phyloP scores from a whole-genome alignment of 2,888 invertebrate species.

The Mythimna impura region DNA sequence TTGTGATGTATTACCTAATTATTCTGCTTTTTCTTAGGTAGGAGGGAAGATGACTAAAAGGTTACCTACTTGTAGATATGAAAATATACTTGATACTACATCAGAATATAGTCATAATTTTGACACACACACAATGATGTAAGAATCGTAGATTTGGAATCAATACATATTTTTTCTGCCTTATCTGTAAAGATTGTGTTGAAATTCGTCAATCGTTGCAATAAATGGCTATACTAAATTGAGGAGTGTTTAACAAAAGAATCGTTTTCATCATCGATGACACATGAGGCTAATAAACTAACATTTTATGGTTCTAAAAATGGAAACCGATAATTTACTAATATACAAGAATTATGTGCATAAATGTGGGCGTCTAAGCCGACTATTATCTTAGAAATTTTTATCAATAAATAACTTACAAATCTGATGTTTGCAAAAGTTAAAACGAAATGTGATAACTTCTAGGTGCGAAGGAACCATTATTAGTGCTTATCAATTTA shows the following conservation, averaged over 20 bases:
- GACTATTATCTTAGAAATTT: no score
- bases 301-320: constrained; percentile 43
- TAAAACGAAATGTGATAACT: not conserved
- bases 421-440: not conserved
- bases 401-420: no score
- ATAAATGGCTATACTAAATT: constrained; percentile 8
- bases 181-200: not conserved
- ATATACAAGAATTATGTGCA: constrained; percentile 35
- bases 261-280: constrained; percentile 44
- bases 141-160: not conserved
- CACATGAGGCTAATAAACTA: constrained; percentile 43
- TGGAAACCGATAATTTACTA: constrained; percentile 46
- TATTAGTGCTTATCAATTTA: not conserved
- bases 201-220: not conserved
- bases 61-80: no score
- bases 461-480: no score
- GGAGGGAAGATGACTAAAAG: no score
- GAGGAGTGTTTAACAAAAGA: constrained; percentile 36
- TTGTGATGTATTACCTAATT: no score
- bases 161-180: not conserved
- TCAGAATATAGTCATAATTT: not conserved
- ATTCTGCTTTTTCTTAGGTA: no score
- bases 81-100: no score
- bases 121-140: not conserved
- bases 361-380: constrained; percentile 42